phyloP scores from a whole-genome alignment of 2,113 vertebrate genomes.

The Lepus europaeus region DNA sequence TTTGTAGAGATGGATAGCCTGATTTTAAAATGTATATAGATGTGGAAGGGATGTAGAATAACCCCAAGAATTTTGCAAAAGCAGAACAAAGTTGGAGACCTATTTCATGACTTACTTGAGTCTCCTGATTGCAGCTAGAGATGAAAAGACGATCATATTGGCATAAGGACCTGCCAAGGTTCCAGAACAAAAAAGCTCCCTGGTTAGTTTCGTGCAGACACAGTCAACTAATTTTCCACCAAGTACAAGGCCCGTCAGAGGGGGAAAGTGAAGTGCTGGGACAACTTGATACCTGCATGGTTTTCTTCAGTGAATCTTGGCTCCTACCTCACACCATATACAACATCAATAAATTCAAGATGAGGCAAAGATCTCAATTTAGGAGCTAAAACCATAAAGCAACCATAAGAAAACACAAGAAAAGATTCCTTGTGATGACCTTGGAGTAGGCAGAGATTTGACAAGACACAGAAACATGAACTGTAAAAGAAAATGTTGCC shows the following conservation, averaged over 20 bases:
- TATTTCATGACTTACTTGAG: background rate
- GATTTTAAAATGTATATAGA: background rate
- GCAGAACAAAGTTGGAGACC: background rate
- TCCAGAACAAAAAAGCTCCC: background rate
- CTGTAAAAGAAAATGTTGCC: background rate
- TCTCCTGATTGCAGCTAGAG: background rate
- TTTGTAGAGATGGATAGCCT: background rate
- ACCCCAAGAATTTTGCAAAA: slow-evolving; percentile 16
- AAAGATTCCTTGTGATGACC: background rate
- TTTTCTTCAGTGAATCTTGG: background rate
- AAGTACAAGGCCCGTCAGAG: background rate
- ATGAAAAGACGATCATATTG: background rate
- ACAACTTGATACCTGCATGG: background rate
- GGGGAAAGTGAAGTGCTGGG: background rate
- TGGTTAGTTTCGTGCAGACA: background rate
- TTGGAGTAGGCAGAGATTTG: background rate
- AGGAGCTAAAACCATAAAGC: slow-evolving; percentile 1
- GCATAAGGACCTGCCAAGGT: background rate
- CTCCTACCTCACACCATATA: background rate
- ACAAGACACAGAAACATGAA: background rate
- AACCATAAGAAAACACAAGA: slow-evolving; percentile 32
- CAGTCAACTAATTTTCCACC: background rate
- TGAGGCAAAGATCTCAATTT: background rate
- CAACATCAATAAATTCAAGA: background rate
- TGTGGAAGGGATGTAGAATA: background rate